A percentile compares a stretch with the other conserved stretches of the same genome.
These are phyloP conservation scores for Diacarnus erythraeanus DNA, from an alignment of 37 sponge, comb jelly and placozoan species.

Conservation along the genomic window DNA sequence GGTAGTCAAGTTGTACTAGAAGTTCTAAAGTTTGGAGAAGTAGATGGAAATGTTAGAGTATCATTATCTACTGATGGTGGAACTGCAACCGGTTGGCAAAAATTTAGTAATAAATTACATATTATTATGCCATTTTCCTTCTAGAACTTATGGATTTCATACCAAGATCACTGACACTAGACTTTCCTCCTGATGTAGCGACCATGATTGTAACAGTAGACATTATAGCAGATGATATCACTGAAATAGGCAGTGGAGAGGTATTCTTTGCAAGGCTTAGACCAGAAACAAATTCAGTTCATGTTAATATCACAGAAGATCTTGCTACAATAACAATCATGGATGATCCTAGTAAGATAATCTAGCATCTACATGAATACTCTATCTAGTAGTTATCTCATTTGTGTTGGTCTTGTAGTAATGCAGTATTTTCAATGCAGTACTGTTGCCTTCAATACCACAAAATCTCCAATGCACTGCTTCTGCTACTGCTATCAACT, in stretches of 20 bases:
- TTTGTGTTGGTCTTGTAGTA: too few species aligned
- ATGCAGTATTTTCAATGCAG: too few species aligned
- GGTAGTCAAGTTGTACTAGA: neutral
- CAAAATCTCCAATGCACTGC: neutral
- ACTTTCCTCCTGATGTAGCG: neutral
- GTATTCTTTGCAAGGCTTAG: neutral
- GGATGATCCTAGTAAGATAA: too few species aligned
- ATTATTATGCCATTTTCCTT: too few species aligned
- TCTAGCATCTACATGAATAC: too few species aligned
- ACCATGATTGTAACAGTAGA: neutral
- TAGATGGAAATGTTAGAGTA: neutral
- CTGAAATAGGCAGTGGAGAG: neutral
- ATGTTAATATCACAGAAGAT: neutral
- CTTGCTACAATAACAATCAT: neutral
- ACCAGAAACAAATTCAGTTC: neutral
- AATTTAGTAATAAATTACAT: too few species aligned
- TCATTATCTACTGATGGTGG: neutral
- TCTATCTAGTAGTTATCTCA: too few species aligned
- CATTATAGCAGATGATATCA: neutral
- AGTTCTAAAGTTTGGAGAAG: neutral
- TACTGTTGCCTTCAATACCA: neutral
- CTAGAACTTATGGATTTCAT: constrained; percentile 6
- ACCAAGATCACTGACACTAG: neutral
- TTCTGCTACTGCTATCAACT: neutral
- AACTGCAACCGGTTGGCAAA: constrained; percentile 7